Base-by-base conservation (phyloP, 2,888 invertebrate genomes). In the Lysandra coridon region DNA sequence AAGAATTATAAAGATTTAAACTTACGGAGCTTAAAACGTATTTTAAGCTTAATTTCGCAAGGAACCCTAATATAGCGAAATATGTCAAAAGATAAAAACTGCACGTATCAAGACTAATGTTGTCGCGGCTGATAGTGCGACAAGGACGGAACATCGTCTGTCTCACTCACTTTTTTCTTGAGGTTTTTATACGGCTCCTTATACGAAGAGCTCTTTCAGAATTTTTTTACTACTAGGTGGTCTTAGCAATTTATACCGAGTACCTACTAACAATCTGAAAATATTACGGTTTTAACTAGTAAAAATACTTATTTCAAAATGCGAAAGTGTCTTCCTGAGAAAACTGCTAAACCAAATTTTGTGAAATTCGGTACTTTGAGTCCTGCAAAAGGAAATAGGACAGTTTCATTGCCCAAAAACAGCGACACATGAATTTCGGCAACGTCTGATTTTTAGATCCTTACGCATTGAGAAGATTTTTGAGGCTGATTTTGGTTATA, bases 121-220 rank as follows among this genome's bases (percentile, higher is more conserved):
- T 86, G 76, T 83, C 80, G 79, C 83, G 85, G 86, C 88, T 88
- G 89, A 85, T 84, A 85, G 92, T 82, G 89, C 82, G 88, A 93
- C 83, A 81, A 89, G 86, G 92, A 93, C 81, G 82, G 88, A 81
- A 80, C 82, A 86, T 92, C 91, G 91, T 88, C 87, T 84, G 86
- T 82, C 83, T 81, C 83, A 85, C 81, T 83, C 84, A 85, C 83
- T 82, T 86, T 91, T 92, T 91, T 91, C 87, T 87, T 83, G 84
- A 86, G 83, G 88, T 90, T 91, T 91, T 92, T 92, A 90, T 89
- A 87, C 83, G 85, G 83, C 74, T 84, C 88, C 85, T 85, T 88
- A 88, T 88, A 87, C 84, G 83, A 80, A 78, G 85, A 84, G 84
- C 83, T 87, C 90, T 89, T 89, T 89, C 90, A 87, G 81, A 85